phyloP scores from a whole-genome alignment of 2,888 invertebrate genomes.

The Iselma pallidipennis region DNA sequence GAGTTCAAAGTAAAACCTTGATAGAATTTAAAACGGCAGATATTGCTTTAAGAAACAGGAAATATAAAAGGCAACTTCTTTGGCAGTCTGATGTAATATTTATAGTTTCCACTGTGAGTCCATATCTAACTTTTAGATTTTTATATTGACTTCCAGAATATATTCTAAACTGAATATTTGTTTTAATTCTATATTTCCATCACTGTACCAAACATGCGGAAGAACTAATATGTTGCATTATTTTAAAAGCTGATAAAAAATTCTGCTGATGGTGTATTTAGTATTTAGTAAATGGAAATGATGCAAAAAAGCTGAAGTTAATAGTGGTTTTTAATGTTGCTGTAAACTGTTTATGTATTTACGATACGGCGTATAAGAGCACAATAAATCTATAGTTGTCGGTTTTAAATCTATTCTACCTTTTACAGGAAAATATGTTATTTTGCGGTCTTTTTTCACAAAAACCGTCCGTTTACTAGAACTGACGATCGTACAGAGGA shows the following conservation, averaged over 20 bases:
- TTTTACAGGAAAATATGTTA: background rate
- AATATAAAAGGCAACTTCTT: background rate
- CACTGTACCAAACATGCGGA: background rate
- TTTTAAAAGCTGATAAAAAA: background rate
- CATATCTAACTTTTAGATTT: background rate
- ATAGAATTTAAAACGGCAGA: background rate
- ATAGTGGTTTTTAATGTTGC: background rate
- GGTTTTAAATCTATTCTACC: background rate
- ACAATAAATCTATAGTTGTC: background rate
- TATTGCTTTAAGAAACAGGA: background rate
- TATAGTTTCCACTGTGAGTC: background rate
- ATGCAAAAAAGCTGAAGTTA: background rate
- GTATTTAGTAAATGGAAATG: too few relatives aligned
- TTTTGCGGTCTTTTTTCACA: background rate
- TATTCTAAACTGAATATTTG: background rate
- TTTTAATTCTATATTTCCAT: background rate
- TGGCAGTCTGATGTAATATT: background rate
- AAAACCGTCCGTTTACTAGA: background rate
- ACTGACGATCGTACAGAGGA: background rate
- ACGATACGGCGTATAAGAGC: background rate
- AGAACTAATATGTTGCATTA: background rate
- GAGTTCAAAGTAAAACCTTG: background rate
- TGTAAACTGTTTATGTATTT: background rate
- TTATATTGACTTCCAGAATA: background rate
- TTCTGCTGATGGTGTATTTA: too few relatives aligned